phyloP scores from a whole-genome alignment of 2,113 vertebrate genomes.

The Tupaia tana region DNA sequence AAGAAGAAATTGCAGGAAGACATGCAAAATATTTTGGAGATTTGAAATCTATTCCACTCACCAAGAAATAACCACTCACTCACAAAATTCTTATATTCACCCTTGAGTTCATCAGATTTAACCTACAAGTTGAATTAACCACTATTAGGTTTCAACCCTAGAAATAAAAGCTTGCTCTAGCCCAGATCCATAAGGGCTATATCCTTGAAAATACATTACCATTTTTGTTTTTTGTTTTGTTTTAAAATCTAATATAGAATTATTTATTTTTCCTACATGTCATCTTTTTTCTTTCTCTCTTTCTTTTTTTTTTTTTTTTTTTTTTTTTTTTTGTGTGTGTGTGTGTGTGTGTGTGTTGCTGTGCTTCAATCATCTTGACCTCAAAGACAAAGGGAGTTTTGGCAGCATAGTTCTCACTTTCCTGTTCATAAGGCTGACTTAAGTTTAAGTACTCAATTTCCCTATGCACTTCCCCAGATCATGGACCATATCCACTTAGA shows the following conservation, averaged over 20 bases:
- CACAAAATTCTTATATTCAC: neutral
- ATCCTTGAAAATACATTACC: neutral
- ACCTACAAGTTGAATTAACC: neutral
- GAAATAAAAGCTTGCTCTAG: neutral
- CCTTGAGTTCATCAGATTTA: neutral
- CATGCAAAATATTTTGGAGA: neutral
- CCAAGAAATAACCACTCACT: neutral
- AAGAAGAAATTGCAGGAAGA: neutral
- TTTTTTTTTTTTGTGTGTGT: no score
- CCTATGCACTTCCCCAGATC: neutral
- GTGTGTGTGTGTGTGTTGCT: neutral
- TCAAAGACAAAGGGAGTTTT: neutral
- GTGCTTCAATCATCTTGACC: neutral
- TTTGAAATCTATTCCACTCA: neutral
- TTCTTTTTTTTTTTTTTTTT: neutral
- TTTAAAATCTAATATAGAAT: neutral
- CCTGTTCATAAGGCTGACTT: neutral
- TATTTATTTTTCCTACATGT: neutral
- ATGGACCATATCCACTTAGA: no score
- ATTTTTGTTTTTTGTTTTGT: neutral
- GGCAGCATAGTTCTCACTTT: neutral
- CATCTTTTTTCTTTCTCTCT: neutral
- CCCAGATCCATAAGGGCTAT: neutral
- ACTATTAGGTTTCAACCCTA: neutral
- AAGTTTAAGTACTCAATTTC: neutral